These are phyloP conservation scores for Stenodera caucasica DNA, from an alignment of 2,888 invertebrate species.

Conservation along the genomic window DNA sequence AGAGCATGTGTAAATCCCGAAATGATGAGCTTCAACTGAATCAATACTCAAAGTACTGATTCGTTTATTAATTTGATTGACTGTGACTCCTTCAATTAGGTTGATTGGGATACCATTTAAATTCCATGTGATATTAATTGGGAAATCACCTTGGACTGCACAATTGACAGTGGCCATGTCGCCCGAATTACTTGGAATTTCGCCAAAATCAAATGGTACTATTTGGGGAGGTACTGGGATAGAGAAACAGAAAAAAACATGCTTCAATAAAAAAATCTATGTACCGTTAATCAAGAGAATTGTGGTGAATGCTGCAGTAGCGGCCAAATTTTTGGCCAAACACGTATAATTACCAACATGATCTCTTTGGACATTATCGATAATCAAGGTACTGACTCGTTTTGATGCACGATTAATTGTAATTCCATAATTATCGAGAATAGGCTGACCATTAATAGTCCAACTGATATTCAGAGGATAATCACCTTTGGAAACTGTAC, in stretches of 20 bases:
- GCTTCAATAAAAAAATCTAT: conserved; percentile 8
- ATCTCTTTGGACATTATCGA: conserved; percentile 69
- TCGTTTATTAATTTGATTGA: conserved; percentile 63
- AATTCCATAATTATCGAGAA: conserved; percentile 44
- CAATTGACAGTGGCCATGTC: conserved; percentile 56
- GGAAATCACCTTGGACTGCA: conserved; percentile 76
- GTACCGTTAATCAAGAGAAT: conserved; percentile 69
- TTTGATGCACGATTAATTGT: conserved; percentile 54
- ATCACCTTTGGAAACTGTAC: conserved; percentile 71
- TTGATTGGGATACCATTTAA: conserved; percentile 57
- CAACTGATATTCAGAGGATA: conserved; percentile 70
- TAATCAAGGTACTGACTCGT: conserved; percentile 67
- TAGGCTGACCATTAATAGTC: conserved; percentile 69
- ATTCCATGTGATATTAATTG: conserved; percentile 74
- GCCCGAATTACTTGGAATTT: conserved; percentile 60
- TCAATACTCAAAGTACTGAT: conserved; percentile 64
- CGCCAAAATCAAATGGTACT: conserved; percentile 75
- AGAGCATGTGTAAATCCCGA: conserved; percentile 65
- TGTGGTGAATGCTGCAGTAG: conserved; percentile 65
- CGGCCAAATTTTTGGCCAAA: conserved; percentile 68
- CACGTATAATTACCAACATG: conserved; percentile 79
- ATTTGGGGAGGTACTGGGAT: conserved; percentile 74
- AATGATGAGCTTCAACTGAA: conserved; percentile 62
- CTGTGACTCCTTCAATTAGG: conserved; percentile 60
- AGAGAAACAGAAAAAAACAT: conserved; percentile 13